Evolutionary conservation across 2,888 invertebrate genomes (phyloP), one percentile per base, ranked within the genome.

Genomic region (Hirtodrosophila trivittata): DNA sequence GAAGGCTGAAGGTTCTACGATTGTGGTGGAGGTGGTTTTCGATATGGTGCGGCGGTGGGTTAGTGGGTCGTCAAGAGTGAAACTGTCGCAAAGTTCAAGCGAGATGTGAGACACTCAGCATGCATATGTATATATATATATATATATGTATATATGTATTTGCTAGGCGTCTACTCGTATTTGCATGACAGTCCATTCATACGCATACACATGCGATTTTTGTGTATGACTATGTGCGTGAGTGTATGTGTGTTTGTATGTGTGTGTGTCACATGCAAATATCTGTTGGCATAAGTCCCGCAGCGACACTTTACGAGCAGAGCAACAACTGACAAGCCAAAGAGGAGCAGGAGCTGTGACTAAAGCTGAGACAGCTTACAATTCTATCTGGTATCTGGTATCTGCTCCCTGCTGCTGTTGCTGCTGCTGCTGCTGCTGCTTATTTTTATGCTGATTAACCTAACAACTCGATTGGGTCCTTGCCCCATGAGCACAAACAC

Each of bases 361-460:
- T 10, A 30, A 47, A 28, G 18, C 30, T 37, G 10, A 10, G 37
- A 35, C 57, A 26, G 46, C 63, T 75, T 56, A 52, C 60, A 66
- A 65, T 56, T 74, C 55, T 52, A 66, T 69, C 68, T 50, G 45
- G 30, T n/a, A 8, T 10, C 37, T 12, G 56, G n/a, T n/a, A n/a
- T n/a, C n/a, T n/a, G n/a, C n/a, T n/a, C n/a, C n/a, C 43, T 39
- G 49, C 49, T n/a, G 9, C 30, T n/a, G 10, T 4, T 21, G 2
- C 9, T 9, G 18, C 18, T 21, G 18, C 18, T 21, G 5, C 18
- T 2, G 18, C 18, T 21, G 18, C 18, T 68, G 72, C 76, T 73
- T 75, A 78, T 82, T 75, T 75, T 77, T 70, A 73, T 72, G 70
- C 85, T 78, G 85, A 80, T 80, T 80, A 85, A 80, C 59, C 60